phyloP scores from a whole-genome alignment of 2,888 invertebrate genomes.

The Trichogramma dendrolimi region DNA sequence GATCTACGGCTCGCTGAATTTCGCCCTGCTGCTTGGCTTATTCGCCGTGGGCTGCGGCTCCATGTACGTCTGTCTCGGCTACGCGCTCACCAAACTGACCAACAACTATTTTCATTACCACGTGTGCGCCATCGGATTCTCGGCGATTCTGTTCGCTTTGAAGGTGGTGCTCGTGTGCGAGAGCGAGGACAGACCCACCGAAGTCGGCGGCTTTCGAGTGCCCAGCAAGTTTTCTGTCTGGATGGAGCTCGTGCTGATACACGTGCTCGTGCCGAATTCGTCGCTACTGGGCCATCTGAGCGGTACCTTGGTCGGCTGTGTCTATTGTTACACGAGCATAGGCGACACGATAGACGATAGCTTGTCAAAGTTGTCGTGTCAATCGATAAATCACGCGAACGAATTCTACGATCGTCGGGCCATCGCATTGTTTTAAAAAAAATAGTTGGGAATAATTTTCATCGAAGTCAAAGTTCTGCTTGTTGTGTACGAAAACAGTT shows the following conservation, averaged over 20 bases:
- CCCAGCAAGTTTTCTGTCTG: constrained; percentile 58
- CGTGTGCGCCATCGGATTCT: constrained; percentile 63
- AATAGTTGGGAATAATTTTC: too few relatives aligned
- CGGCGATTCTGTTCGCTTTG: constrained; percentile 62
- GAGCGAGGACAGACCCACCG: constrained; percentile 40
- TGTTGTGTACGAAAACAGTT: too few relatives aligned
- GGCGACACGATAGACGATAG: constrained; percentile 34
- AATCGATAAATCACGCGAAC: too few relatives aligned
- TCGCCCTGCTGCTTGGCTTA: constrained; percentile 54
- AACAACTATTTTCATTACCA: constrained; percentile 52
- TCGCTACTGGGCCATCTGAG: constrained; percentile 63
- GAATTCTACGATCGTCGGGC: too few relatives aligned
- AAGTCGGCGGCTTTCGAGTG: constrained; percentile 49
- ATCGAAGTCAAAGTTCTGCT: too few relatives aligned
- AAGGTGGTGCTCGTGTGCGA: constrained; percentile 56
- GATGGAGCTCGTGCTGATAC: constrained; percentile 61
- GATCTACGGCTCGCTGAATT: constrained; percentile 55
- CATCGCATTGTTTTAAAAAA: neutral
- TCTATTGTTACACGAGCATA: constrained; percentile 54
- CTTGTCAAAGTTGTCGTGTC: too few relatives aligned
- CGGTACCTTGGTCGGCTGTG: constrained; percentile 60
- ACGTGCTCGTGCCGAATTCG: constrained; percentile 59
- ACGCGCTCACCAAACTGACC: constrained; percentile 49
- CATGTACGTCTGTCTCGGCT: constrained; percentile 54
- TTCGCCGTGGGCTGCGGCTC: constrained; percentile 54